Evolutionary conservation across 53 echinoderm and acorn worm genomes (phyloP).

Genomic region (Echinarachnius parma): DNA sequence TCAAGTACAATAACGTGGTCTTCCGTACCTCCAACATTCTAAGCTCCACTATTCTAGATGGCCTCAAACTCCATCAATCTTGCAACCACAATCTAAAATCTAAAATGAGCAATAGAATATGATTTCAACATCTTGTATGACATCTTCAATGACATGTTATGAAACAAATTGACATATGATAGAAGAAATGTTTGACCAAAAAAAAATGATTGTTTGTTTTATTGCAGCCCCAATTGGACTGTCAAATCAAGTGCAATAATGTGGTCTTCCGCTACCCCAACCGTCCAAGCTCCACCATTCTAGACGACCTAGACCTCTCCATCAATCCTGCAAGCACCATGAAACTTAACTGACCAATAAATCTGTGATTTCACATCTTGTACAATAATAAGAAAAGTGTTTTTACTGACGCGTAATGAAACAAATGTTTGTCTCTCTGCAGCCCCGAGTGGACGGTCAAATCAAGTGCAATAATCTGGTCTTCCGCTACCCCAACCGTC

Average conservation of each 20-base stretch:
- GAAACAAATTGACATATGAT: no score
- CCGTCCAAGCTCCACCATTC: constrained; percentile 52
- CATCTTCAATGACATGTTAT: no score
- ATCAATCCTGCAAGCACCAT: constrained; percentile 63
- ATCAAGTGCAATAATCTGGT: constrained; percentile 46
- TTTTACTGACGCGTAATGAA: no score
- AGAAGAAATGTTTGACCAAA: background rate
- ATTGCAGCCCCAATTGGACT: constrained; percentile 23
- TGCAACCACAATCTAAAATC: no score
- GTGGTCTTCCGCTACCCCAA: constrained; percentile 62
- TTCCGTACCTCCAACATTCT: constrained; percentile 63
- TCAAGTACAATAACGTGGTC: constrained; percentile 43
- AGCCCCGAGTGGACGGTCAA: constrained; percentile 47
- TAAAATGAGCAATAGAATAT: no score
- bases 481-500: constrained; percentile 66
- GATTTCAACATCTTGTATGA: no score
- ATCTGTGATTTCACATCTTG: no score
- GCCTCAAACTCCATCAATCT: constrained; percentile 41
- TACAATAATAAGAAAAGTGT: no score
- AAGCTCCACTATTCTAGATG: constrained; percentile 47
- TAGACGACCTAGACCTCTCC: constrained; percentile 45
- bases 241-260: constrained; percentile 46
- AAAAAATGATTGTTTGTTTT: background rate
- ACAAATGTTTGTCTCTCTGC: no score
- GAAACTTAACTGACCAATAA: no score